Evolutionary conservation across 2,888 invertebrate genomes (phyloP).

Genomic region (Nomada goodeniana): DNA sequence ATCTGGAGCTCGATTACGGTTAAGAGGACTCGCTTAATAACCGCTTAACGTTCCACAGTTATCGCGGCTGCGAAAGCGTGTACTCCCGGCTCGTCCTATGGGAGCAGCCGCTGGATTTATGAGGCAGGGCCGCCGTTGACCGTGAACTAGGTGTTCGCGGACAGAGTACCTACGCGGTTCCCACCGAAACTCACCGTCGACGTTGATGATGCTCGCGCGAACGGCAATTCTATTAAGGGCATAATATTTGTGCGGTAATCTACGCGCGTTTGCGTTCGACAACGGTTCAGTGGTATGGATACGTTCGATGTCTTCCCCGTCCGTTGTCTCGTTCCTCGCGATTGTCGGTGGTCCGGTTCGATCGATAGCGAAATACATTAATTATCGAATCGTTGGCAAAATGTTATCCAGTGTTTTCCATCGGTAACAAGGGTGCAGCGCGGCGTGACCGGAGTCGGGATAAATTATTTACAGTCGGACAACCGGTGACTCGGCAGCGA

Average conservation of each 20-base stretch:
- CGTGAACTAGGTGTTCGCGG: slow-evolving; percentile 55
- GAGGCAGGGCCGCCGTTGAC: slow-evolving; percentile 50
- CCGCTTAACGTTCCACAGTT: slow-evolving; percentile 60
- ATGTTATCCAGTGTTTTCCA: slow-evolving; percentile 63
- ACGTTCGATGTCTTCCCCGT: slow-evolving; percentile 72
- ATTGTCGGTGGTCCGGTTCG: background rate
- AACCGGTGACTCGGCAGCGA: slow-evolving; percentile 46
- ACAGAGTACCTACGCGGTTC: slow-evolving; percentile 54
- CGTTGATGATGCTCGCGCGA: slow-evolving; percentile 76
- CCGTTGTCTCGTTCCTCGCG: slow-evolving; percentile 37
- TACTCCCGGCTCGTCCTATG: slow-evolving; percentile 51
- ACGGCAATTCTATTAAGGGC: slow-evolving; percentile 77
- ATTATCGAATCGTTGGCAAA: slow-evolving; percentile 58
- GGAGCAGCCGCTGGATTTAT: slow-evolving; percentile 62
- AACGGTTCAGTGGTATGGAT: slow-evolving; percentile 75
- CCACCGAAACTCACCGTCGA: slow-evolving; percentile 49
- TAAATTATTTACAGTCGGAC: slow-evolving; percentile 70
- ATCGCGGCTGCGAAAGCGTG: slow-evolving; percentile 58
- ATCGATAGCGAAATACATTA: slow-evolving; percentile 43
- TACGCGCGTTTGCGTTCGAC: slow-evolving; percentile 50
- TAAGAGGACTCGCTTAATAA: slow-evolving; percentile 64
- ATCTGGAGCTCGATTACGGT: slow-evolving; percentile 41
- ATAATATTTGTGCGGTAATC: slow-evolving; percentile 73
- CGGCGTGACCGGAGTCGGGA: slow-evolving; percentile 6
- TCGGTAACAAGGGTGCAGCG: slow-evolving; percentile 59